phyloP scores from a whole-genome alignment of 2,888 invertebrate species.

The Timandra comae region DNA sequence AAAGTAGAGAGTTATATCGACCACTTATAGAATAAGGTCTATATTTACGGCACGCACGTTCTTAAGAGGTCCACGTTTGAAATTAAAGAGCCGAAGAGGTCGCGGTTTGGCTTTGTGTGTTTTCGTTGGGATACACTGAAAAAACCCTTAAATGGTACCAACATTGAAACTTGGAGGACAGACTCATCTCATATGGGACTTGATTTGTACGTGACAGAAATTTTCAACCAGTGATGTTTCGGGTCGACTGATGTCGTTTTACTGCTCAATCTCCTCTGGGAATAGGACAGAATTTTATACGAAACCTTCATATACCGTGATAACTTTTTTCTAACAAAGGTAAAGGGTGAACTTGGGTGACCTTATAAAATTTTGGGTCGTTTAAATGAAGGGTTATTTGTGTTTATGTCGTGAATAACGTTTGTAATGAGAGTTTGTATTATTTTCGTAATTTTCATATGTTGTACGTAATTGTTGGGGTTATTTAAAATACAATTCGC shows the following conservation, averaged over 20 bases:
- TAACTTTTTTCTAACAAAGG: slow-evolving; percentile 30
- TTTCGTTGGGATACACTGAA: slow-evolving; percentile 37
- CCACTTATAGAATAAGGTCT: slow-evolving; percentile 28
- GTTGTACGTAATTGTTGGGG: too few species aligned
- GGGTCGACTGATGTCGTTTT: slow-evolving; percentile 45
- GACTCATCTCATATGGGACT: slow-evolving; percentile 52
- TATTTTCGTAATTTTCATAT: too few species aligned
- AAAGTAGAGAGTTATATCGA: too few species aligned
- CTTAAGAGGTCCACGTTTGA: slow-evolving; percentile 52
- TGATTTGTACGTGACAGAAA: slow-evolving; percentile 57
- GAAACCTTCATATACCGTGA: slow-evolving; percentile 26
- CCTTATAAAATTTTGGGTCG: slow-evolving; percentile 16
- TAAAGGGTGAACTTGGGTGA: slow-evolving; percentile 17
- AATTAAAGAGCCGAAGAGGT: slow-evolving; percentile 54
- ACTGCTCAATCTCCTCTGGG: slow-evolving; percentile 46
- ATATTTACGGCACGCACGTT: slow-evolving; percentile 36
- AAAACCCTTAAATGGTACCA: slow-evolving; percentile 34
- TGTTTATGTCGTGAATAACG: slow-evolving; percentile 4
- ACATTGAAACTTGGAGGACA: slow-evolving; percentile 56
- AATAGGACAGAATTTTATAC: slow-evolving; percentile 41
- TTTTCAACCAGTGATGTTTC: slow-evolving; percentile 42
- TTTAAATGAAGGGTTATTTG: slow-evolving; percentile 1
- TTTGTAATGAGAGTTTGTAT: slow-evolving; percentile 1
- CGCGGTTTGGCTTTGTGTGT: slow-evolving; percentile 39
- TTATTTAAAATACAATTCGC: too few species aligned